Conservation (phyloP, 35 echinoderm and acorn worm species). For the Diadema setosum region DNA sequence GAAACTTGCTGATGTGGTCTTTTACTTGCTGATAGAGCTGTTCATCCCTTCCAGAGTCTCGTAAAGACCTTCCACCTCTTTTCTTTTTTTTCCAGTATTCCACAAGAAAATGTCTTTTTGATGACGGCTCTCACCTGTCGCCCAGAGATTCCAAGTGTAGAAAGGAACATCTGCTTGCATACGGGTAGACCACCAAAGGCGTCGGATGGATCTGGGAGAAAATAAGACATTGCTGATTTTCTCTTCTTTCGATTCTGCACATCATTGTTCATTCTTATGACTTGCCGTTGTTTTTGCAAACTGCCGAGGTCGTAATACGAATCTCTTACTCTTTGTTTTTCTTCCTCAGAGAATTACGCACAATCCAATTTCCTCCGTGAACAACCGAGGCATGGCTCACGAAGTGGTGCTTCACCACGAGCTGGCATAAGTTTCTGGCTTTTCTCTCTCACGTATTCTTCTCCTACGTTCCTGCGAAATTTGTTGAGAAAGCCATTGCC, state of each 20-base stretch:
- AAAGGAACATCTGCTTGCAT: not conserved
- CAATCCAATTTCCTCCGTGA: not conserved
- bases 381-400: not conserved
- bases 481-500: too few species aligned
- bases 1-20: constrained; percentile 17
- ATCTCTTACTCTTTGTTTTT: not conserved
- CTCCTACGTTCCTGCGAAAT: too few species aligned
- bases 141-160: constrained; percentile 16
- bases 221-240: not conserved
- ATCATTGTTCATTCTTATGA: not conserved
- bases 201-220: not conserved
- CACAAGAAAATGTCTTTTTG: not conserved
- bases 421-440: not conserved
- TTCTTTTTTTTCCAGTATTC: constrained; percentile 1
- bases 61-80: not conserved
- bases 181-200: not conserved
- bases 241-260: not conserved
- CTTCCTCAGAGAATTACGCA: not conserved
- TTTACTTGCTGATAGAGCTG: not conserved
- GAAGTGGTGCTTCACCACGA: not conserved
- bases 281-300: not conserved
- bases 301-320: not conserved
- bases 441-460: not conserved
- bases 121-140: constrained; percentile 5
- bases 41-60: not conserved